Evolutionary conservation across 2,888 invertebrate species (phyloP).

Genomic region (Monochamus alternatus): DNA sequence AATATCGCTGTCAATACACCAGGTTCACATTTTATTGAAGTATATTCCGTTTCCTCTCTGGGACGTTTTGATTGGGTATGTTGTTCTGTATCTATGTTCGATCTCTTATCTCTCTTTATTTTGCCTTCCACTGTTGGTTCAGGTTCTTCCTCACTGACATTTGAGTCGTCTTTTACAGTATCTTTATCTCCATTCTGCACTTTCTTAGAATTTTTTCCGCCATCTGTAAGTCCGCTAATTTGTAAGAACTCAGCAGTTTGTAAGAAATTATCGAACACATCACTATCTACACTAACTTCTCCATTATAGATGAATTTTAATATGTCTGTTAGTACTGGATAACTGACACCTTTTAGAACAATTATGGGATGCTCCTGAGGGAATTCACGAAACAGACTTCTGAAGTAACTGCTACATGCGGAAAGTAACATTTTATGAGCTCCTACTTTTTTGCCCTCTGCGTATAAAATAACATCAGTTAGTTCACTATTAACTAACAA

Average conservation of each 20-base stretch:
- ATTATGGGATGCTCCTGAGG: conserved; percentile 81
- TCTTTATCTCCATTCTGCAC: conserved; percentile 29
- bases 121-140: neutral
- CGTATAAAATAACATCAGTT: conserved; percentile 89
- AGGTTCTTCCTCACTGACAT: conserved; percentile 18
- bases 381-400: conserved; percentile 73
- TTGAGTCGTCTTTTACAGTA: conserved; percentile 11
- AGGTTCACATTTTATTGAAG: conserved; percentile 31
- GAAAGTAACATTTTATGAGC: conserved; percentile 90
- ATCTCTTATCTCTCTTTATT: conserved; percentile 29
- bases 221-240: conserved; percentile 76
- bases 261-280: conserved; percentile 76
- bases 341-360: conserved; percentile 79
- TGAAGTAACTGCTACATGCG: conserved; percentile 88
- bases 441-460: conserved; percentile 87
- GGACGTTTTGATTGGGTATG: conserved; percentile 8
- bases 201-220: conserved; percentile 30
- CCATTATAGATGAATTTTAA: conserved; percentile 82
- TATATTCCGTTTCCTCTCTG: conserved; percentile 33
- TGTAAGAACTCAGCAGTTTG: conserved; percentile 78
- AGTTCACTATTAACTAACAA: conserved; percentile 80
- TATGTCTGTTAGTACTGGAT: conserved; percentile 77
- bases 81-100: conserved; percentile 33
- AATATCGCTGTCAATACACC: conserved; percentile 38
- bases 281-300: conserved; percentile 79